Conservation (phyloP, 2,797 vertebrate species). For the Enteromius unitaeniatus region DNA sequence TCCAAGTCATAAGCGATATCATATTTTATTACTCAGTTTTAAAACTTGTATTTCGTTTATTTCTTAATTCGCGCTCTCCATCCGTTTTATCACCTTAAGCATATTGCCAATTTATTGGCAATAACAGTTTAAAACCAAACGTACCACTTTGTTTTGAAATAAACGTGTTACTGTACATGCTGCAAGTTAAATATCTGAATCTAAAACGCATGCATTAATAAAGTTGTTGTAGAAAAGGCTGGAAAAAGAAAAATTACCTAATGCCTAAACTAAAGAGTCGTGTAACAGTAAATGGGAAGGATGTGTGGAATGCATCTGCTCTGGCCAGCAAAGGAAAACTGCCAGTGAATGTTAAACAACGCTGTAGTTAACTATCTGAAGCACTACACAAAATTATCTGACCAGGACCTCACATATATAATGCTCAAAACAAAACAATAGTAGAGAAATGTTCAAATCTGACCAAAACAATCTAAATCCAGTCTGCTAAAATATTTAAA, state of each 20-base stretch:
- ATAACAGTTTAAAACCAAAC: slow-evolving; percentile 3
- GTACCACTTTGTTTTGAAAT: neutral
- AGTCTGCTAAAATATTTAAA: slow-evolving; percentile 49
- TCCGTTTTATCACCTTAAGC: neutral
- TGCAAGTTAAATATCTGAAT: slow-evolving; percentile 3
- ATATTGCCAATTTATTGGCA: slow-evolving; percentile 11
- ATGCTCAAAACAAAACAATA: slow-evolving; percentile 35
- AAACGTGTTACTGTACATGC: neutral
- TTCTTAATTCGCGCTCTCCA: slow-evolving; percentile 40
- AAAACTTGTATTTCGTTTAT: slow-evolving; percentile 67
- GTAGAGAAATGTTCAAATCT: slow-evolving; percentile 42
- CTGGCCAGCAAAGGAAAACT: slow-evolving; percentile 26
- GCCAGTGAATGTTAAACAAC: slow-evolving; percentile 41
- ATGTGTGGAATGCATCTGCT: slow-evolving; percentile 43
- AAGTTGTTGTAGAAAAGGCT: slow-evolving; percentile 21
- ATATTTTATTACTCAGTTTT: slow-evolving; percentile 72
- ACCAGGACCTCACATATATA: slow-evolving; percentile 55
- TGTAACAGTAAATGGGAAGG: slow-evolving; percentile 51
- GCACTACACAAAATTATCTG: slow-evolving; percentile 48
- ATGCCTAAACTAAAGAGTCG: slow-evolving; percentile 36
- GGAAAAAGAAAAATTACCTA: slow-evolving; percentile 24
- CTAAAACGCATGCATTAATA: slow-evolving; percentile 9
- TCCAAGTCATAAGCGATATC: slow-evolving; percentile 69
- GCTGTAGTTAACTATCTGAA: slow-evolving; percentile 40
- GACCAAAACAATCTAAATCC: slow-evolving; percentile 44